Base-by-base conservation (phyloP, 2,888 invertebrate genomes). In the Eupithecia dodoneata region DNA sequence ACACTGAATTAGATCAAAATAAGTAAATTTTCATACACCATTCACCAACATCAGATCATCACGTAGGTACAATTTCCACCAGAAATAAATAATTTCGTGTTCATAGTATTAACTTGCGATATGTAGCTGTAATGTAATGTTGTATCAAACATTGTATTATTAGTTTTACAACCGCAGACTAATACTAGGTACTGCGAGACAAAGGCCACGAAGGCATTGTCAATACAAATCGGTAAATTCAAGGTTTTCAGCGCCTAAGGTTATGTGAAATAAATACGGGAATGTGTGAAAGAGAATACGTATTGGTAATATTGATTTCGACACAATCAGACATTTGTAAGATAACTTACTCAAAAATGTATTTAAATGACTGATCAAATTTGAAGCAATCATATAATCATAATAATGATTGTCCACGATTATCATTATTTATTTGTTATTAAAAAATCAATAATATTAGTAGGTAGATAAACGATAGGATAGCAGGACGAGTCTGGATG, bases 141-240 rank as follows among this genome's bases (percentile, higher is more conserved):
- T 69, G 65, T 71, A 71, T 71, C 72, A 78, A 73, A 73, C 71
- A 67, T 70, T 71, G 49, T 65, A 55, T 63, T 10, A 30, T 55
- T 71, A 73, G 72, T 76, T 74, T 74, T 72, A 74, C 72, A 74
- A 55, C 63, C 30, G 41, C 73, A 71, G 30, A 69, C 76, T 72
- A 63, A 70, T 59, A 47, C 41, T 49, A 30, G 30, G 30, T 30
- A 69, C 52, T 55, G 72, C 63, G 15, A 76, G 72, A 76, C 76
- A 78, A 78, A 78, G 76, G 74, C 63, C 70, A 71, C 66, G 13
- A 44, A 49, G 15, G 72, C 72, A 74, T 78, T 78, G 74, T 78
- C 73, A 72, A 74, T 77, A 76, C 63, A 63, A 76, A 78, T 76
- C 73, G 74, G 72, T 74, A 74, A 74, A 76, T 76, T 72, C 76